Conservation (phyloP, 2,113 vertebrate genomes). For the Lethenteron camtschaticum region DNA sequence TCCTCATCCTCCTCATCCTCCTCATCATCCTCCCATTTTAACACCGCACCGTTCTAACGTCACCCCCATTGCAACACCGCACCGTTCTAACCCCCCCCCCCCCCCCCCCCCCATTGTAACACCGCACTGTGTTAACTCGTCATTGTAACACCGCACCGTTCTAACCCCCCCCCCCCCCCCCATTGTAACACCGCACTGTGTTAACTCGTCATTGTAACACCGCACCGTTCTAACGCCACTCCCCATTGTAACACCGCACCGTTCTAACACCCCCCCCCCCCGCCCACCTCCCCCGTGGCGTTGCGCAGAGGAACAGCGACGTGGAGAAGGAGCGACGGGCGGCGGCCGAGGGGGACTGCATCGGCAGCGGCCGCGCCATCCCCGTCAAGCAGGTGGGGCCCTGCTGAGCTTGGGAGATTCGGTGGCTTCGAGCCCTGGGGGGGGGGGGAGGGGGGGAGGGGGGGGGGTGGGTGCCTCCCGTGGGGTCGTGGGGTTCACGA, state of each 20-base stretch:
- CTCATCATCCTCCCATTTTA: too few relatives aligned
- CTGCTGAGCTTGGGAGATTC: too few relatives aligned
- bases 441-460: too few relatives aligned
- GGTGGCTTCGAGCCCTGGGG: too few relatives aligned
- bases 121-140: too few relatives aligned
- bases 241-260: neutral
- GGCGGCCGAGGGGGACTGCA: conserved; percentile 42
- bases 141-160: neutral
- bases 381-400: conserved; percentile 58
- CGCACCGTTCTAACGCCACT: neutral
- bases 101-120: too few relatives aligned
- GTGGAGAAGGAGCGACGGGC: conserved; percentile 40
- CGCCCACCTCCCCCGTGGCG: neutral
- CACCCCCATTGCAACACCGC: neutral
- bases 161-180: neutral
- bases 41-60: too few relatives aligned
- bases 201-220: neutral
- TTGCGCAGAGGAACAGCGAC: conserved; percentile 50
- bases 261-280: neutral
- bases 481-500: neutral
- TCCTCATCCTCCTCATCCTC: too few relatives aligned
- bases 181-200: neutral
- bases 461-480: neutral
- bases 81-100: neutral
- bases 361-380: conserved; percentile 32